Percentiles rank a stretch among this genome's conserved stretches.
Conservation (phyloP, 2,888 invertebrate species). For the Rotaria magnacalcarata region DNA sequence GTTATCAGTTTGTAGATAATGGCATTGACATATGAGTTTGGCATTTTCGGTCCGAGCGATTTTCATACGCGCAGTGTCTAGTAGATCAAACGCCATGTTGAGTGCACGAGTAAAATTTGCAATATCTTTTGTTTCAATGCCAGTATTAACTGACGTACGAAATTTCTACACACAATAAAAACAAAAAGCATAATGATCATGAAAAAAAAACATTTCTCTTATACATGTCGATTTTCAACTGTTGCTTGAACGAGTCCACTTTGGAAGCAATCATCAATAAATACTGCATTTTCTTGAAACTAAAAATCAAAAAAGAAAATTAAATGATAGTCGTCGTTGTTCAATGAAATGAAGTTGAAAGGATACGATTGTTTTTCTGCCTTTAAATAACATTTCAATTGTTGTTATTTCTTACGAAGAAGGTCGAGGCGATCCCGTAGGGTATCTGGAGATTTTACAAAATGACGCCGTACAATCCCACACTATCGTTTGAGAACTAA, state of each 20-base stretch:
- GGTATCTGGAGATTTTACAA: too few species aligned
- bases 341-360: too few species aligned
- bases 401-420: too few species aligned
- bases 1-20: constrained; percentile 17
- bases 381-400: too few species aligned
- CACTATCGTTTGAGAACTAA: too few species aligned
- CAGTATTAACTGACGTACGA: background rate
- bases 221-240: constrained; percentile 59
- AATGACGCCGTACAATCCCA: too few species aligned
- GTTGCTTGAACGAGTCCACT: constrained; percentile 79
- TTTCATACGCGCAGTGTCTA: constrained; percentile 3
- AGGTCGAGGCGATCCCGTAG: too few species aligned
- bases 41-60: constrained; percentile 21
- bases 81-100: background rate
- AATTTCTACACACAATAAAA: background rate
- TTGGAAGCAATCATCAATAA: constrained; percentile 78
- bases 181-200: background rate
- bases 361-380: too few species aligned
- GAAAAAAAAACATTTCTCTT: background rate
- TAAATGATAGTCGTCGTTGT: too few species aligned
- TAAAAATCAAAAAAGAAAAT: constrained; percentile 50
- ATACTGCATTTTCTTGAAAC: constrained; percentile 70
- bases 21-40: constrained; percentile 12
- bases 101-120: constrained; percentile 4
- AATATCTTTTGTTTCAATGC: background rate